Conservation (phyloP, 2,797 vertebrate genomes). For the Luscinia luscinia region DNA sequence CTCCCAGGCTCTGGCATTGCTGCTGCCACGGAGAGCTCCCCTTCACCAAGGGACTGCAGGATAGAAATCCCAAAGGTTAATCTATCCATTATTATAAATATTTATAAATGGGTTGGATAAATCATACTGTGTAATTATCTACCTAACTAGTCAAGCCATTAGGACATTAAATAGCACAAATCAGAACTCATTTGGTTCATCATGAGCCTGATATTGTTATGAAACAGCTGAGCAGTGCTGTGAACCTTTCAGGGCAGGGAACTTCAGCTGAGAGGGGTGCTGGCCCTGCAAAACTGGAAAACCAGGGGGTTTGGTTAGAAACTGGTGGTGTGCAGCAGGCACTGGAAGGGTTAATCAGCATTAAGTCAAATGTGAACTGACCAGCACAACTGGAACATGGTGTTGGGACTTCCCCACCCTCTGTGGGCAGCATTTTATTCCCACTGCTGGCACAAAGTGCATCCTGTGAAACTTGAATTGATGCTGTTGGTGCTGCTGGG, state of each 20-base stretch:
- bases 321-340: background rate
- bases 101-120: slow-evolving; percentile 79
- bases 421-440: accelerated
- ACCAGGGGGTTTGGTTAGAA: background rate
- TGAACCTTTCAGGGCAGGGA: slow-evolving; percentile 42
- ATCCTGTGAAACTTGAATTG: accelerated
- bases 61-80: slow-evolving; percentile 76
- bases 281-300: background rate
- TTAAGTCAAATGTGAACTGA: background rate
- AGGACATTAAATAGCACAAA: slow-evolving; percentile 77
- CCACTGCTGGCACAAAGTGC: accelerated
- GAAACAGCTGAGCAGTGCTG: slow-evolving; percentile 69
- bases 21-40: background rate
- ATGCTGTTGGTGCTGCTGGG: accelerated
- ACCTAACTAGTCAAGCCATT: slow-evolving; percentile 77
- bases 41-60: slow-evolving; percentile 20
- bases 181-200: slow-evolving; percentile 75
- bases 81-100: slow-evolving; percentile 79
- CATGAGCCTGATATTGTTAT: slow-evolving; percentile 70
- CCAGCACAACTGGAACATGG: background rate
- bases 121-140: slow-evolving; percentile 77
- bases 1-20: accelerated
- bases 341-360: accelerated
- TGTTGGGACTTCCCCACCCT: accelerated
- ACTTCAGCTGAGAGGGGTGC: background rate